phyloP scores from a whole-genome alignment of 92 coral and sea anemone species.

The Zoanthus sociatus region DNA sequence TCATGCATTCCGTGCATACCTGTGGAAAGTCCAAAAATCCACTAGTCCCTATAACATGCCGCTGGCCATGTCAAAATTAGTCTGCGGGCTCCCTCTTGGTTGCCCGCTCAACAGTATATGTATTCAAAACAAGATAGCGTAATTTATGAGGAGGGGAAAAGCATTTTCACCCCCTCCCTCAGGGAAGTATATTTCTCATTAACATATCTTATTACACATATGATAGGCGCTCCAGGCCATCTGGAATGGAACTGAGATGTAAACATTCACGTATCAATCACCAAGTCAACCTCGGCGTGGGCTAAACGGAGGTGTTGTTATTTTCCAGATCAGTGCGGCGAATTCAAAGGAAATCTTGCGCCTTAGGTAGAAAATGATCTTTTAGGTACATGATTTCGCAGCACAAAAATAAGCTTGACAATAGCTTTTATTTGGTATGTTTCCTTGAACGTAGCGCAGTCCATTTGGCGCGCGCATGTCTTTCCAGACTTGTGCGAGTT shows the following conservation, averaged over 20 bases:
- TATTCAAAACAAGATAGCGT: no score
- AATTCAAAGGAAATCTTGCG: constrained; percentile 35
- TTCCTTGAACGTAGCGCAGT: background rate
- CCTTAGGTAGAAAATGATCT: constrained; percentile 36
- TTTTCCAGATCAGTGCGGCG: constrained; percentile 34
- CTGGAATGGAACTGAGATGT: constrained; percentile 2
- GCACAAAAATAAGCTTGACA: constrained; percentile 7
- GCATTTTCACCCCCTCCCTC: no score
- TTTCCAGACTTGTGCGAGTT: background rate
- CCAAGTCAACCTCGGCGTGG: constrained; percentile 16
- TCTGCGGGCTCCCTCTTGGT: no score
- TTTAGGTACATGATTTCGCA: background rate
- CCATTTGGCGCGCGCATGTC: constrained; percentile 12
- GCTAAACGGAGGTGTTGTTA: constrained; percentile 4
- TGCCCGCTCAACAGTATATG: no score
- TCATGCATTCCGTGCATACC: no score
- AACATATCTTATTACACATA: background rate
- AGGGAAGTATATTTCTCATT: no score
- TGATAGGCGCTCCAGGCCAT: background rate
- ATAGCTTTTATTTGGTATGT: background rate
- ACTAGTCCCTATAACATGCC: no score
- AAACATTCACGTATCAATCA: constrained; percentile 34
- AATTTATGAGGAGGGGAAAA: no score
- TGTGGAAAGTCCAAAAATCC: no score
- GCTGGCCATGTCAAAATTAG: no score